Evolutionary conservation across 2,113 vertebrate genomes (phyloP), one percentile per base, ranked within the genome.

Genomic region (Acanthochromis polyacanthus): DNA sequence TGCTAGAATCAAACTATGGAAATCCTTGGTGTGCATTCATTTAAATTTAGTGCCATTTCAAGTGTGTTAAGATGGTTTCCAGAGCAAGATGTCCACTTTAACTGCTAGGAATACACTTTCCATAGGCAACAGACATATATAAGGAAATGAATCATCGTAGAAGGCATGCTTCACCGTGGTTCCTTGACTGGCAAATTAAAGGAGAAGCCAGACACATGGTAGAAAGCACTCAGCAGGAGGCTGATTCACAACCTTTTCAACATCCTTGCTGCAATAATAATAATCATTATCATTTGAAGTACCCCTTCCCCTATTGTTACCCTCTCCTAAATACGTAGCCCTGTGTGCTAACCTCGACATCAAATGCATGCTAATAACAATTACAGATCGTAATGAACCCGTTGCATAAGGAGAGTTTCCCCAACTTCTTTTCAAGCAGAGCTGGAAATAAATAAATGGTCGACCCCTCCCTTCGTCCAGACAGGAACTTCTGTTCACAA

Each of bases 401-500:
- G 28, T 74, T 85, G 76, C 78, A 79, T 85, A 83, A 89, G 61
- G 78, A 85, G 64, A 84, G 77, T 76, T 90, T 84, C 84, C 76
- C 69, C 59, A 23, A 63, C 63, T 58, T 83, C 82, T 89, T 94
- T 95, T 94, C 84, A 94, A 91, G 89, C 86, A 69, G 60, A 78
- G 78, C 51, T 92, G 82, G 88, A 92, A 93, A 94, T 91, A 94
- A 95, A 95, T 94, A 93, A 94, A 93, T 92, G 86, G 48, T 71
- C 73, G 2, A 82, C 90, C 85, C 77, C 88, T 87, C 90, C 84
- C 80, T 85, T 23, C 66, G 85, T 89, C 92, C 83, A 89, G 91
- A 94, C 94, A 77, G 95, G 95, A 95, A 94, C 90, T 85, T 89
- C 81, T 90, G 93, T 93, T 93, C 91, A 86, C 89, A 89, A 88